phyloP scores from a whole-genome alignment of 2,113 vertebrate species.

The Neomonachus schauinslandi region DNA sequence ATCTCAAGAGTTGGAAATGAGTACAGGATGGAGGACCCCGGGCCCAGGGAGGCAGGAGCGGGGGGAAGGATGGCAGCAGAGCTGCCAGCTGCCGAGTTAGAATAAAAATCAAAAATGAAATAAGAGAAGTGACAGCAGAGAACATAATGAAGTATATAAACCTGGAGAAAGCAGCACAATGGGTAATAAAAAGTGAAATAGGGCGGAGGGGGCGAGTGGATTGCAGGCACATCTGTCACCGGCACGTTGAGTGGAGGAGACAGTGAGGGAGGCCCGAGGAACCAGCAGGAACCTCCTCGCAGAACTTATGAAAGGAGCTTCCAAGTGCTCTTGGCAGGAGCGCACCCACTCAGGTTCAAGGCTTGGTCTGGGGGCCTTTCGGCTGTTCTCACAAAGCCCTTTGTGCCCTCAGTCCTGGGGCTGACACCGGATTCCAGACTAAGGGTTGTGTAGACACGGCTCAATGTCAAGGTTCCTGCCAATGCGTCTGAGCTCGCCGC shows the following conservation, averaged over 20 bases:
- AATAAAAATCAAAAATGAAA: constrained; percentile 73
- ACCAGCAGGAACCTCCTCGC: accelerated
- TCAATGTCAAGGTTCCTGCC: not conserved
- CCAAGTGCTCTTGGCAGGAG: not conserved
- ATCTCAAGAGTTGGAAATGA: not conserved
- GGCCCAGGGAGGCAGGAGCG: not conserved
- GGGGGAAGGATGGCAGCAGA: not conserved
- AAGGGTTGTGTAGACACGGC: not conserved
- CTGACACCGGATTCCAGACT: not conserved
- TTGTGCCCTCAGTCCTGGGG: accelerated
- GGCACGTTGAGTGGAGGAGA: not conserved
- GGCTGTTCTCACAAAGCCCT: not conserved
- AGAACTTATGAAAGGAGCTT: constrained; percentile 5
- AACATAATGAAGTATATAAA: constrained; percentile 74
- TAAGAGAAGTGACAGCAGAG: constrained; percentile 64
- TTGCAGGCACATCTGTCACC: not conserved
- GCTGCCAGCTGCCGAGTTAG: not conserved
- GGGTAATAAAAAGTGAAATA: constrained; percentile 75
- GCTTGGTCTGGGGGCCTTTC: not conserved
- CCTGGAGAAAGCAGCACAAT: constrained; percentile 53
- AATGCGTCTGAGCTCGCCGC: accelerated
- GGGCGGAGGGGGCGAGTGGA: constrained; percentile 3
- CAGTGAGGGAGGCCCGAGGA: not conserved
- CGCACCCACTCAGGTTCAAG: not conserved
- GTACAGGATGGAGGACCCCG: not conserved